Conservation (phyloP, 1,140 invertebrate species). For the Solenopsis invicta region DNA sequence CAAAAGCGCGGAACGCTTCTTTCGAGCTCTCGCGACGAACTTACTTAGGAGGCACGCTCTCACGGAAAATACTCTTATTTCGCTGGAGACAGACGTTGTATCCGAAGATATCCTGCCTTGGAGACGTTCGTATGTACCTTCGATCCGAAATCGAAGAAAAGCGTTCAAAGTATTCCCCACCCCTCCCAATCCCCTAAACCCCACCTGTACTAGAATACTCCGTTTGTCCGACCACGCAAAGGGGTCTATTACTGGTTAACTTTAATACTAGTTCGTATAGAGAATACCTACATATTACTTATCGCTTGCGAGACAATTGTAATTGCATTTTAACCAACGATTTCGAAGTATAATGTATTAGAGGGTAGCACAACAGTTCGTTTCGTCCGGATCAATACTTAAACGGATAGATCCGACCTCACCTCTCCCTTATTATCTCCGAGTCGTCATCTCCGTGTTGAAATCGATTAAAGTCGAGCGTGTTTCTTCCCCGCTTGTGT, state of each 20-base stretch:
- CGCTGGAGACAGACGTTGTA: slow-evolving; percentile 41
- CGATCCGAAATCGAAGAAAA: slow-evolving; percentile 20
- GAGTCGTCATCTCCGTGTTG: slow-evolving; percentile 41
- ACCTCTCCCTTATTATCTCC: slow-evolving; percentile 12
- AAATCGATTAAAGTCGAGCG: slow-evolving; percentile 21
- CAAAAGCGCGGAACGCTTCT: slow-evolving; percentile 43
- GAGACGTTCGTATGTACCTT: slow-evolving; percentile 31
- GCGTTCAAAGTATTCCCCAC: slow-evolving; percentile 26
- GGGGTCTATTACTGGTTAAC: slow-evolving; percentile 37
- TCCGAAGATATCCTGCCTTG: slow-evolving; percentile 7
- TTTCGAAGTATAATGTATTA: slow-evolving; percentile 58
- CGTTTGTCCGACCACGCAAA: slow-evolving; percentile 61
- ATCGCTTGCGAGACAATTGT: slow-evolving; percentile 54
- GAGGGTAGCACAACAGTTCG: slow-evolving; percentile 54
- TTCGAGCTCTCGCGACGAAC: slow-evolving; percentile 41
- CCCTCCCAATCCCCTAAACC: neutral
- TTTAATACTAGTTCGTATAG: slow-evolving; percentile 43
- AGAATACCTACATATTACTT: slow-evolving; percentile 44
- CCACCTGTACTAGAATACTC: slow-evolving; percentile 33
- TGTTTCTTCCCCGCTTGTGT: slow-evolving; percentile 71
- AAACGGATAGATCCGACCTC: slow-evolving; percentile 31
- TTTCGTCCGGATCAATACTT: slow-evolving; percentile 46
- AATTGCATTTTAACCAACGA: slow-evolving; percentile 50
- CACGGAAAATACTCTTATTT: slow-evolving; percentile 33
- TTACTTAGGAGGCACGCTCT: slow-evolving; percentile 39